Base-by-base conservation (phyloP, 2,888 invertebrate genomes). In the Petrolisthes cinctipes region DNA sequence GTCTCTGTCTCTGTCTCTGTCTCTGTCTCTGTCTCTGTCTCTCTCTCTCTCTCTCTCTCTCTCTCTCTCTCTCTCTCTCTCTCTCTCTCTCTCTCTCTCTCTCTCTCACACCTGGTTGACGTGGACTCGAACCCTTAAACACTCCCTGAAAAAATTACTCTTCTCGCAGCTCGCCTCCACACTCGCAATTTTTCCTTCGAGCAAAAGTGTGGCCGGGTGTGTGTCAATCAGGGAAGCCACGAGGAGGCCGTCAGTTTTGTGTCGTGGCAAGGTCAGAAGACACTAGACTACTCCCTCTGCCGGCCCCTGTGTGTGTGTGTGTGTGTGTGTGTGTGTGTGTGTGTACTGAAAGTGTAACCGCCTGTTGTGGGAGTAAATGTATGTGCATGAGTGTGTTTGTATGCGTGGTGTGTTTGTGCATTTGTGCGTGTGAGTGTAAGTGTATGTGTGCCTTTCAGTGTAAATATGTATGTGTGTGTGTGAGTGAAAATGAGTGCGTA, bases 71-170 rank as follows among this genome's bases (percentile, higher is more conserved):
- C 80, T 80, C 80, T 57, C 80, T 57, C 80, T 80, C 80, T 57
- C 80, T 57, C 80, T 57, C 57, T 57, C 80, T 57, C 80, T 57
- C 57, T 57, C 80, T 80, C 80, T 20, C 57, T 57, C 57, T 57
- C 80, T 80, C 80, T 80, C 80, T 61, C 80, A 17, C 71, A n/a
- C 71, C 71, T 20, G 6, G 71, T 20, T 71, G 71, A 71, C 71
- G 71, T 71, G 71, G 20, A 71, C 71, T 37, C 71, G 71, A 20
- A 71, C 6, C 71, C 71, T 71, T 71, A 71, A 71, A 71, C 20
- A 71, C 71, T 11, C 20, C 71, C 71, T 11, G 71, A 71, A 71
- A 71, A 71, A 71, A 71, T n/a, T 20, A 71, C 71, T 2, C 71
- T 71, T 71, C 71, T 71, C 71, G 2, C 71, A 71, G 71, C n/a